Conservation (phyloP, 1,140 invertebrate genomes). For the Zaprionus kolodkinae region DNA sequence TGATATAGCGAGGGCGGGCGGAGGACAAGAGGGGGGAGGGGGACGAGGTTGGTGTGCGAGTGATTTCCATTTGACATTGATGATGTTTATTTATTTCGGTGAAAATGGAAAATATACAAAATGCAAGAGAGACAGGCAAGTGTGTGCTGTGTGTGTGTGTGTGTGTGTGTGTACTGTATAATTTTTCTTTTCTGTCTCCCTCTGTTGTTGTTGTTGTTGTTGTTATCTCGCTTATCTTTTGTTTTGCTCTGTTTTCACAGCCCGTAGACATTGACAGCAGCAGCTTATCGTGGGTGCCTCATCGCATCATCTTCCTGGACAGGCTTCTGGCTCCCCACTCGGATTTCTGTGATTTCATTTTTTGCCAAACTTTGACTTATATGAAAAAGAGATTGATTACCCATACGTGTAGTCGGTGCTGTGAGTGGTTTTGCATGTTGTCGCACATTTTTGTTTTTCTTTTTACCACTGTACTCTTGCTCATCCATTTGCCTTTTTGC, state of each 20-base stretch:
- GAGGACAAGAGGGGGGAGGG: neutral
- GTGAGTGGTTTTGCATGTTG: constrained; percentile 78
- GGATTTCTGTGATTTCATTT: constrained; percentile 48
- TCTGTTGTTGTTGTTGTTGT: constrained; percentile 22
- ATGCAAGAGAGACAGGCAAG: constrained; percentile 24
- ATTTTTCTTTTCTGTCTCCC: constrained; percentile 43
- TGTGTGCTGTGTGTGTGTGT: constrained; percentile 10
- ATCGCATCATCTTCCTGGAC: constrained; percentile 10
- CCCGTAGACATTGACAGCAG: constrained; percentile 57
- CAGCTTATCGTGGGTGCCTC: constrained; percentile 38
- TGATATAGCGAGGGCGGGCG: neutral
- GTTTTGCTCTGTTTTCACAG: constrained; percentile 33
- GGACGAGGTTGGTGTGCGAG: constrained; percentile 42
- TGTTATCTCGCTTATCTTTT: constrained; percentile 35
- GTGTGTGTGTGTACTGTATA: constrained; percentile 44
- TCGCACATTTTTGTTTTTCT: neutral
- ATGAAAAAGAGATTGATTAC: constrained; percentile 69
- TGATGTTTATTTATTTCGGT: constrained; percentile 82
- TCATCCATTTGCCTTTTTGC: neutral
- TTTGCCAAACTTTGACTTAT: constrained; percentile 73
- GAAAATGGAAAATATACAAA: constrained; percentile 80
- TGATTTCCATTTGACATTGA: constrained; percentile 82
- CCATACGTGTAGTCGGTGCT: constrained; percentile 32
- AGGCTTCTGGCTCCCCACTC: constrained; percentile 5
- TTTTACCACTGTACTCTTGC: constrained; percentile 5